These are phyloP conservation scores for Phorcus lineatus DNA, from an alignment of 2,888 invertebrate species.

Conservation along the genomic window DNA sequence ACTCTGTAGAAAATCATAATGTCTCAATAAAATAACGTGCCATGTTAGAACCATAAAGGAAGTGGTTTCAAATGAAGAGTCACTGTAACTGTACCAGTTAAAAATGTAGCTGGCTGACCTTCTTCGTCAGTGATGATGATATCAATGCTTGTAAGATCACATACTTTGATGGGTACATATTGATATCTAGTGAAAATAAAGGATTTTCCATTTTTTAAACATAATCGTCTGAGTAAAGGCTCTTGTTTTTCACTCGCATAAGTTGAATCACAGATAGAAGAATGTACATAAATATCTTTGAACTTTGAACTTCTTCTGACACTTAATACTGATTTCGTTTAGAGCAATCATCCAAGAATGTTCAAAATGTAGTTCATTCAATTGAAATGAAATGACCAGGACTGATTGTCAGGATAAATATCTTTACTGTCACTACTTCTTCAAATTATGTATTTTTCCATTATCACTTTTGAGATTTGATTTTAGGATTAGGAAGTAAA, in stretches of 20 bases:
- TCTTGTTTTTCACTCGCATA: not conserved
- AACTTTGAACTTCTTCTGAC: not conserved
- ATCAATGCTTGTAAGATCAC: no score
- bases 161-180: conserved; percentile 10
- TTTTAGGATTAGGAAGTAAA: not conserved
- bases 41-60: not conserved
- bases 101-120: not conserved
- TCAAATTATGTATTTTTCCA: conserved; percentile 4
- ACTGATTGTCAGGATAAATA: not conserved
- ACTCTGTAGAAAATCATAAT: no score
- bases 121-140: no score
- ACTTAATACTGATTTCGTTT: not conserved
- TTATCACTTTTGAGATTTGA: not conserved
- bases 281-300: not conserved
- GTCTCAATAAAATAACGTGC: no score
- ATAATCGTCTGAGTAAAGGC: not conserved
- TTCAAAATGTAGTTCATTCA: not conserved
- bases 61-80: not conserved
- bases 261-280: not conserved
- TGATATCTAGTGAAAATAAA: not conserved
- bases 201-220: not conserved
- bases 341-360: not conserved
- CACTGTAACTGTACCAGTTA: not conserved
- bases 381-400: not conserved
- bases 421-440: not conserved